phyloP scores from a whole-genome alignment of 2,113 vertebrate species.

The Oreochromis tanganicae region DNA sequence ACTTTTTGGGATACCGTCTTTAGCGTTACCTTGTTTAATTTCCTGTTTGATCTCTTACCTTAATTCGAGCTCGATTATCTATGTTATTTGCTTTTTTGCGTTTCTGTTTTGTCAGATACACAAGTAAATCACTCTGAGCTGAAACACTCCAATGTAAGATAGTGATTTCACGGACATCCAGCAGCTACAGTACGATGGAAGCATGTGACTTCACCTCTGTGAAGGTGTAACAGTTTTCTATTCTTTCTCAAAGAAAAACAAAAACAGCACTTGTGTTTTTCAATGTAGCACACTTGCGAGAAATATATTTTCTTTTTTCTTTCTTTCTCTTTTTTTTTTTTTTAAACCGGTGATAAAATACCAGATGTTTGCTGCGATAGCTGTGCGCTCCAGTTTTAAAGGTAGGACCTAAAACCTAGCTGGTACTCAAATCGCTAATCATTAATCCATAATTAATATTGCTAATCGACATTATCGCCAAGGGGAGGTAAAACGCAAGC shows the following conservation, averaged over 20 bases:
- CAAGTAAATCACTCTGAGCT: neutral
- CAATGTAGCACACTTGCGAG: neutral
- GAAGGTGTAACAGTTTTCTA: neutral
- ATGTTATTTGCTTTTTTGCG: neutral
- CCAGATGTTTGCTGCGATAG: neutral
- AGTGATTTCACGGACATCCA: neutral
- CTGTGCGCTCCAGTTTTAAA: neutral
- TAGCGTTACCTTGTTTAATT: neutral
- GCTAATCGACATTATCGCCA: neutral
- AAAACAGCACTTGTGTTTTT: neutral
- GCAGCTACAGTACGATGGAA: neutral
- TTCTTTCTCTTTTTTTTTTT: neutral
- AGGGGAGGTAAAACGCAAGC: neutral
- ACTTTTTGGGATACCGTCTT: neutral
- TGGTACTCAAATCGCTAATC: neutral
- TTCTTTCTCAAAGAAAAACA: neutral
- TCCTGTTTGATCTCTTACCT: neutral
- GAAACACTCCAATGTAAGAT: neutral
- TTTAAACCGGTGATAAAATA: neutral
- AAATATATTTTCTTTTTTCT: neutral
- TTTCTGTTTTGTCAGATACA: neutral
- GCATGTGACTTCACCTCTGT: rapidly evolving
- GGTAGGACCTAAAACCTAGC: neutral
- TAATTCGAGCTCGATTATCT: neutral
- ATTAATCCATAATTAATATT: neutral